Evolutionary conservation across 2,797 vertebrate genomes (phyloP).

Genomic region (Poecilia velifera): DNA sequence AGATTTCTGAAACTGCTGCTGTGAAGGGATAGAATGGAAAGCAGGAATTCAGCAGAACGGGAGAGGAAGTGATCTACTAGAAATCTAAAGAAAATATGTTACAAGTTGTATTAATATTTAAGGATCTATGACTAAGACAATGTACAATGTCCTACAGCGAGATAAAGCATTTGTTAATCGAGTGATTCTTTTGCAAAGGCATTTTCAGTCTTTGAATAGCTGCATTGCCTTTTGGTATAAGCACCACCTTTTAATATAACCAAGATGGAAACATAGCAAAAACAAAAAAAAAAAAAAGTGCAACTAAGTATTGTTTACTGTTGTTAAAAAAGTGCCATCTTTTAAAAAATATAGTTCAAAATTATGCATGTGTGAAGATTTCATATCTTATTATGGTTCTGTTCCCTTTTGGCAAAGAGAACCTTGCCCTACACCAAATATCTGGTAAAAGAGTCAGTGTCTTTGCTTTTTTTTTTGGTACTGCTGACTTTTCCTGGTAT

Average conservation of each 20-base stretch:
- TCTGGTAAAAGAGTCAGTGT: background rate
- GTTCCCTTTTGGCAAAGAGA: background rate
- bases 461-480: background rate
- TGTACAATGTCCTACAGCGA: background rate
- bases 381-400: background rate
- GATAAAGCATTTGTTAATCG: background rate
- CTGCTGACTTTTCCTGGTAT: background rate
- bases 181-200: background rate
- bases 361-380: background rate
- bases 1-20: slow-evolving; percentile 80
- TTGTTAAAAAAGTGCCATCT: background rate
- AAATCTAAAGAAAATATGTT: slow-evolving; percentile 3
- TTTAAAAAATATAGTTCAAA: background rate
- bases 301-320: background rate
- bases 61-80: background rate
- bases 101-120: background rate
- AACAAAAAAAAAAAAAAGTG: background rate
- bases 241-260: background rate
- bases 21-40: slow-evolving; percentile 43
- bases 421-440: background rate
- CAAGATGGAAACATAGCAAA: background rate
- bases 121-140: background rate
- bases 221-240: background rate
- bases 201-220: background rate
- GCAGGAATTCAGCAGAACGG: background rate